Evolutionary conservation across 2,888 invertebrate species (phyloP).

Genomic region (Drosophila atripex): DNA sequence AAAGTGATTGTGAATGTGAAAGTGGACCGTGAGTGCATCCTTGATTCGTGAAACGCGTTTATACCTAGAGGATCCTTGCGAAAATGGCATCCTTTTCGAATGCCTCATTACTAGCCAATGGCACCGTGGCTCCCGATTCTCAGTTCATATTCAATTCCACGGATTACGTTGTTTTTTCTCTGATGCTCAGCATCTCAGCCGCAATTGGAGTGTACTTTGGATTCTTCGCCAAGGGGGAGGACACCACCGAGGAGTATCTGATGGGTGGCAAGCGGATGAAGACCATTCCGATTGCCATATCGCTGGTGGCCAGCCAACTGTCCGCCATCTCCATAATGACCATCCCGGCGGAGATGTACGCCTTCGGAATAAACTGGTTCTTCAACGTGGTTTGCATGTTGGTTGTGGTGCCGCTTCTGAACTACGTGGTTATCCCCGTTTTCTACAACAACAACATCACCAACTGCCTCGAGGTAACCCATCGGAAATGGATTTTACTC

Average conservation of each 20-base stretch:
- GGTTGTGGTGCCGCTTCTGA: constrained; percentile 76
- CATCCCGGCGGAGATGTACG: constrained; percentile 85
- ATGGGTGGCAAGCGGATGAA: constrained; percentile 86
- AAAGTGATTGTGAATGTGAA: constrained; percentile 4
- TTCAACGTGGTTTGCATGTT: constrained; percentile 83
- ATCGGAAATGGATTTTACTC: not conserved
- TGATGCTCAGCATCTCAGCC: constrained; percentile 85
- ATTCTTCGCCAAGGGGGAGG: constrained; percentile 84
- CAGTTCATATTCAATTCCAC: constrained; percentile 73
- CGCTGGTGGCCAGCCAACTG: constrained; percentile 86
- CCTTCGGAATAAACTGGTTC: constrained; percentile 84
- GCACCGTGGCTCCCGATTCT: constrained; percentile 9
- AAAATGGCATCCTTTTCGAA: constrained; percentile 54
- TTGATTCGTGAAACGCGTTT: not conserved
- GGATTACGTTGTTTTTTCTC: constrained; percentile 86
- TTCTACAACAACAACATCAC: constrained; percentile 85
- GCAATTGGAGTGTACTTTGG: constrained; percentile 86
- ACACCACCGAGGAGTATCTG: constrained; percentile 85
- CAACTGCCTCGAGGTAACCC: constrained; percentile 84
- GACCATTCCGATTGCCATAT: constrained; percentile 87
- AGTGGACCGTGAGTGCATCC: not conserved
- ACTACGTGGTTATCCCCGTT: constrained; percentile 84
- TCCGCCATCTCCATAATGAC: constrained; percentile 86
- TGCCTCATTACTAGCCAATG: constrained; percentile 25
- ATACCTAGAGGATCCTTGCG: constrained; percentile 37